Percentiles rank a stretch among this genome's conserved stretches.
Evolutionary conservation across 2,888 invertebrate genomes (phyloP).

Genomic region (Dusona sp.): DNA sequence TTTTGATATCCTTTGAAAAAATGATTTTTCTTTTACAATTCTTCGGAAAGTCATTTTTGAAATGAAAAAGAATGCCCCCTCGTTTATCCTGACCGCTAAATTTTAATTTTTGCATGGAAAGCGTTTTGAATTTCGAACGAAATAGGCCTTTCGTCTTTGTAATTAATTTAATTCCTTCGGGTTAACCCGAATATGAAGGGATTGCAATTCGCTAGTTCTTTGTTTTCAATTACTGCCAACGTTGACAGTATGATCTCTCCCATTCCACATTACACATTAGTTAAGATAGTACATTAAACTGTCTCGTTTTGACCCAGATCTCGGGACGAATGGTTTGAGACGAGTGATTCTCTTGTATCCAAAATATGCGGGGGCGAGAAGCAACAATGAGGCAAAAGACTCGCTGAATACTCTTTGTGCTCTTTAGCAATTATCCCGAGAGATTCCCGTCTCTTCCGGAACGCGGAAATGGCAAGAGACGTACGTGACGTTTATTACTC

Average conservation of each 20-base stretch:
- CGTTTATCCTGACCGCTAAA: neutral
- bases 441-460: conserved; percentile 58
- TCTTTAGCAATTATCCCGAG: conserved; percentile 57
- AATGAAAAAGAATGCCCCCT: neutral
- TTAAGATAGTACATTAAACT: conserved; percentile 41
- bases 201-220: neutral
- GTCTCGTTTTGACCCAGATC: conserved; percentile 63
- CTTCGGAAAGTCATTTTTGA: neutral
- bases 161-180: neutral
- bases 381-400: conserved; percentile 48
- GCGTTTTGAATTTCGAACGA: neutral
- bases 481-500: conserved; percentile 13
- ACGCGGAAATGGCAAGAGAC: conserved; percentile 59
- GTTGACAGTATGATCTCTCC: neutral
- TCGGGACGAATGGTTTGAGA: conserved; percentile 56
- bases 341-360: conserved; percentile 37
- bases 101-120: neutral
- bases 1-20: neutral
- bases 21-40: neutral
- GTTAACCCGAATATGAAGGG: neutral
- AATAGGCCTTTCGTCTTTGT: neutral
- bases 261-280: conserved; percentile 19
- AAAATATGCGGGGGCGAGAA: conserved; percentile 55
- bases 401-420: conserved; percentile 58
- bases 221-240: neutral